These are phyloP conservation scores for Tiphia femorata DNA, from an alignment of 2,888 invertebrate genomes.

Conservation along the genomic window DNA sequence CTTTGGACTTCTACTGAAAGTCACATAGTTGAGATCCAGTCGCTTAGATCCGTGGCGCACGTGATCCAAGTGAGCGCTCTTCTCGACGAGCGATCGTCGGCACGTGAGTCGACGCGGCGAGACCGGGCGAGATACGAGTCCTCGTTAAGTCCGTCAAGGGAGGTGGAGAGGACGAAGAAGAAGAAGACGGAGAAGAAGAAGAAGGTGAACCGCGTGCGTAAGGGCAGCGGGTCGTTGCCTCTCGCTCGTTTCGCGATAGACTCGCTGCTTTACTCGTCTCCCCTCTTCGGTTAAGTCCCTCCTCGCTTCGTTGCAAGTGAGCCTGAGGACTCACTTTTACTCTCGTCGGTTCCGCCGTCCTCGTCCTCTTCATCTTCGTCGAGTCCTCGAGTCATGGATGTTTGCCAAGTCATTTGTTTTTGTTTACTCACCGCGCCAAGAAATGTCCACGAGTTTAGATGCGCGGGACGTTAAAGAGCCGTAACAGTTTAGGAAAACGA, in stretches of 20 bases:
- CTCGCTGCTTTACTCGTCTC: background rate
- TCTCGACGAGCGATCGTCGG: conserved; percentile 35
- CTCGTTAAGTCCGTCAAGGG: no score
- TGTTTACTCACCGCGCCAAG: no score
- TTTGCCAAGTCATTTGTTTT: no score
- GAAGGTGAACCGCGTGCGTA: conserved; percentile 18
- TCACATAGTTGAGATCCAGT: no score
- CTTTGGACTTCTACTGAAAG: no score
- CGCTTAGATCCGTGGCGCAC: conserved; percentile 15
- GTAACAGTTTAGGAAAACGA: no score
- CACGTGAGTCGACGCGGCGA: conserved; percentile 41
- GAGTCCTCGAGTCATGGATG: background rate
- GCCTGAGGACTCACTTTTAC: conserved; percentile 21
- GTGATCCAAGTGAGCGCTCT: conserved; percentile 36
- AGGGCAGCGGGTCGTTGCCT: conserved; percentile 26
- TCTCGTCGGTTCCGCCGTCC: conserved; percentile 12
- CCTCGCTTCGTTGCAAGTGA: background rate
- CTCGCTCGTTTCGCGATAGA: background rate
- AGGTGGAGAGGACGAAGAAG: no score
- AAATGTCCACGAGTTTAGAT: no score
- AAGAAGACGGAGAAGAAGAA: conserved; percentile 28
- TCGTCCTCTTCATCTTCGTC: background rate
- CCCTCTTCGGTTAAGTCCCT: background rate
- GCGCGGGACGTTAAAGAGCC: no score
- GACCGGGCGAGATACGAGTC: conserved; percentile 34